Conservation (phyloP, 2,113 vertebrate species). For the Cryptomyrus ogoouensis region DNA sequence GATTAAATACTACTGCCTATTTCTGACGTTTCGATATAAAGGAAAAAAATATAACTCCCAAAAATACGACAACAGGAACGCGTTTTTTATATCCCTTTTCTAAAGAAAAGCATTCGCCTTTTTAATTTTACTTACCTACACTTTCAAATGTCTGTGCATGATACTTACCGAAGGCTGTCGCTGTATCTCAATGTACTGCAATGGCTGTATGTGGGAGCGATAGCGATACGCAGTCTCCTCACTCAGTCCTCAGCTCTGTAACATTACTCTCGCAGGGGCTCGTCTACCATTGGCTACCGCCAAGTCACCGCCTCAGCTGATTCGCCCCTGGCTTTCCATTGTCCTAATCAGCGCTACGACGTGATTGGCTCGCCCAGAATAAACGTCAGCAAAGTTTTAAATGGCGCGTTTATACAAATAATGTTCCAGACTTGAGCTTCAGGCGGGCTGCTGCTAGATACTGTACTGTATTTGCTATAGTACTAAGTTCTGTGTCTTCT, state of each 20-base stretch:
- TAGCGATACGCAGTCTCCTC: conserved; percentile 95
- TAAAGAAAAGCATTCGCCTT: conserved; percentile 14
- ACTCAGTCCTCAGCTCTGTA: conserved; percentile 80
- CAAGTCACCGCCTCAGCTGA: conserved; percentile 54
- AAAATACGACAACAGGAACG: not conserved
- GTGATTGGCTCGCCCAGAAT: conserved; percentile 69
- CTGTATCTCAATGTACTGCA: conserved; percentile 89
- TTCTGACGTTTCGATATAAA: conserved; percentile 25
- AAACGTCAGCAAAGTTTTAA: conserved; percentile 84
- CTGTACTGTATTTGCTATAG: conserved; percentile 64
- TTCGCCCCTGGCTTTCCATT: conserved; percentile 85
- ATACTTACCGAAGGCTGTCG: conserved; percentile 73
- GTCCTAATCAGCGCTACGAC: conserved; percentile 83
- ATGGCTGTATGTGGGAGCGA: conserved; percentile 85
- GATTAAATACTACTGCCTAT: conserved; percentile 37
- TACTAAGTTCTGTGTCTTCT: conserved; percentile 60
- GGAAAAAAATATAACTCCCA: conserved; percentile 27
- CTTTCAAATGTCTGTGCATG: conserved; percentile 46
- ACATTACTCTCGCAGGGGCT: conserved; percentile 90
- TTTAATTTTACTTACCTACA: conserved; percentile 43
- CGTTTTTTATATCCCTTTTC: not conserved
- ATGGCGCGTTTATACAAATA: conserved; percentile 94
- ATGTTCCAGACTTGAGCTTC: conserved; percentile 43
- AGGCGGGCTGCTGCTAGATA: conserved; percentile 64
- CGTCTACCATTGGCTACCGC: conserved; percentile 74